Percentiles rank a stretch among this genome's conserved stretches.
Conservation (phyloP, 2,113 vertebrate species). For the Probosciger aterrimus region DNA sequence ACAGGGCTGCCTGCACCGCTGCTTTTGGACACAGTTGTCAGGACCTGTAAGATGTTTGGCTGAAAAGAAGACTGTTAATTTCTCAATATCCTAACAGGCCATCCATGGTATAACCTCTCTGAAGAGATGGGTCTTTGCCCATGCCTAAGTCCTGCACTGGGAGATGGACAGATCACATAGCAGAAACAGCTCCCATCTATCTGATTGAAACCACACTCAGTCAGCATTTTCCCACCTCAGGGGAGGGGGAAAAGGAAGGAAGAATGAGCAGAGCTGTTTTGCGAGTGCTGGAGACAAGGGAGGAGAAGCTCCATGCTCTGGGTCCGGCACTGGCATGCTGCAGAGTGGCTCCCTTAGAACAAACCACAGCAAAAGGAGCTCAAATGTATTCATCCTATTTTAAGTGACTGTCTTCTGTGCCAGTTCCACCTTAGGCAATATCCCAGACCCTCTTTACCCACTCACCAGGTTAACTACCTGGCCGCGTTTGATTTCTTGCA, state of each 20-base stretch:
- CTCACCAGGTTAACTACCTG: not conserved
- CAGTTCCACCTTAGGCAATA: not conserved
- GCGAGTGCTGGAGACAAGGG: not conserved
- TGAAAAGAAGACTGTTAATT: not conserved
- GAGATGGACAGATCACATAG: accelerated
- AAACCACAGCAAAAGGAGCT: not conserved
- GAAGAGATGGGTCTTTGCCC: not conserved
- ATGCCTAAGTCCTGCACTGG: not conserved
- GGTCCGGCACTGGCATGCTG: not conserved
- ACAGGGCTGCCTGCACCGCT: not conserved
- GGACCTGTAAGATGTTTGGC: not conserved
- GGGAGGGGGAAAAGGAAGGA: not conserved
- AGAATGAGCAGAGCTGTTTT: not conserved
- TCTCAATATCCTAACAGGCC: not conserved
- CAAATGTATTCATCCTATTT: not conserved
- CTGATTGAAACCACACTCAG: not conserved
- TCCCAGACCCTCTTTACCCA: not conserved
- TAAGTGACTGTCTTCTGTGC: not conserved
- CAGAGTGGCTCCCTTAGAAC: not conserved
- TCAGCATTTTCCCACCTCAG: accelerated
- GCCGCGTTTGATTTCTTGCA: not conserved
- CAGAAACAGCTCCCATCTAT: not conserved
- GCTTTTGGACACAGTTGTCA: not conserved
- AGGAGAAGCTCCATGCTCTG: not conserved
- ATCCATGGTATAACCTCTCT: not conserved